Base-by-base conservation (phyloP, 1,140 invertebrate species). In the Macrobrachium nipponense region DNA sequence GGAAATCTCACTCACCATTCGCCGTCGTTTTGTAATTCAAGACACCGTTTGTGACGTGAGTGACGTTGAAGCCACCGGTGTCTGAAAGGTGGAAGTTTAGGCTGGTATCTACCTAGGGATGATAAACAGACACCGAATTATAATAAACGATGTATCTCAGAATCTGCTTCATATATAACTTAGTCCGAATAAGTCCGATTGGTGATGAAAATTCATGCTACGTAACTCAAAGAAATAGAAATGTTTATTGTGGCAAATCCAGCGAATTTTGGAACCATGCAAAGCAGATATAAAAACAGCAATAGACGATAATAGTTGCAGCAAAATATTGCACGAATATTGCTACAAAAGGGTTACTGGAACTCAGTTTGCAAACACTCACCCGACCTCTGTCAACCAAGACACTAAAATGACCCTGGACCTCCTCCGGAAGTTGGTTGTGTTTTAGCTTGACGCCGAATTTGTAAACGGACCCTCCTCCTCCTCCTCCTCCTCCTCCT, bases 21-120 rank as follows among this genome's bases (percentile, higher is more conserved):
- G 68, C 23, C 15, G 64, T 58, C 2, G 82, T 85, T 17, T 66
- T 77, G 36, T 70, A 23, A 27, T 85, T 20, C 59, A 61, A 23
- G 60, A 43, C 61, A 18, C 64, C 76, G 12, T 36, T 78, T 44
- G 61, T 15, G 1, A 44, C 70, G 62, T 85, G 82, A 0, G 82
- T 78, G 23, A 85, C 60, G 20, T 76, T 85, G 64, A 85, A 79
- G 18, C n/a, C 27, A 36, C 59, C 82, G 12, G 27, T n/a, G 5
- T 68, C 75, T 17, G 76, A 43, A 14, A 85, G 58, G 17, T 15
- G 75, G 20, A 79, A 18, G n/a, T 51, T 79, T 18, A 85, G 44
- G 20, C 51, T 43, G 27, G 79, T 27, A 36, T 85, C 82, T 58
- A 85, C 75, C 82, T 84, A 60, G 23, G 44, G 75, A 70, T 43